These are phyloP conservation scores for Scarus forsteni DNA, from an alignment of 2,797 vertebrate species.

Conservation along the genomic window DNA sequence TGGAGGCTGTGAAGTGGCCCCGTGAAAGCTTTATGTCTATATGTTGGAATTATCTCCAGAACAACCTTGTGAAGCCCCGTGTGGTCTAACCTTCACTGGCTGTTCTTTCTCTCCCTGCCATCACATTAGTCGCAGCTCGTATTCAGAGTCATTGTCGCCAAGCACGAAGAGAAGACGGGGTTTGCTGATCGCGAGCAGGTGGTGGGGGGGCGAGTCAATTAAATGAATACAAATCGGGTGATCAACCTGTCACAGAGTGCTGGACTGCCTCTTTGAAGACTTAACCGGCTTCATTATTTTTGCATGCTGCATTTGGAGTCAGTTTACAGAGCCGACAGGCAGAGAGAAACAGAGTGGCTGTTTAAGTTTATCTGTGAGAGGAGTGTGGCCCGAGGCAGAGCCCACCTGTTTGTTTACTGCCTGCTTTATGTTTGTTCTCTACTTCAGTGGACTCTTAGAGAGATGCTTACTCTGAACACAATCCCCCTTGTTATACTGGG, in stretches of 20 bases:
- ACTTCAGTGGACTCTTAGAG: conserved; percentile 32
- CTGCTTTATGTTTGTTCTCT: conserved; percentile 57
- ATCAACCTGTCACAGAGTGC: conserved; percentile 71
- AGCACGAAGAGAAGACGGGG: conserved; percentile 39
- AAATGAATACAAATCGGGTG: conserved; percentile 74
- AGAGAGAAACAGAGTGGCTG: conserved; percentile 42
- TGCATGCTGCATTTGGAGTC: conserved; percentile 51
- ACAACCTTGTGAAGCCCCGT: conserved; percentile 71
- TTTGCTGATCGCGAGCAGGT: conserved; percentile 34
- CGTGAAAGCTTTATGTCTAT: conserved; percentile 55
- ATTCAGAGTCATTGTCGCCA: conserved; percentile 74
- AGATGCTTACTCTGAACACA: conserved; percentile 27
- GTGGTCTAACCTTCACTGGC: conserved; percentile 71
- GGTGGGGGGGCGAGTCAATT: conserved; percentile 45
- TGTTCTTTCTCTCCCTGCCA: conserved; percentile 37
- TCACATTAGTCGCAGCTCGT: conserved; percentile 64
- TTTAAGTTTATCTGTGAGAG: conserved; percentile 67
- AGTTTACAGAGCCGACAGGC: conserved; percentile 48
- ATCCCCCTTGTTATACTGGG: conserved; percentile 24
- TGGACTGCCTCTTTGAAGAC: conserved; percentile 57
- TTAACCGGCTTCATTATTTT: conserved; percentile 69
- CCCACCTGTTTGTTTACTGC: conserved; percentile 68
- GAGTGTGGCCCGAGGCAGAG: conserved; percentile 60
- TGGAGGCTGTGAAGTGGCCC: conserved; percentile 40
- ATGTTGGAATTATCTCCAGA: conserved; percentile 62